A percentile compares a stretch with the other conserved stretches of the same genome.
Conservation (phyloP, 2,888 invertebrate species). For the Drosophila koepferae region DNA sequence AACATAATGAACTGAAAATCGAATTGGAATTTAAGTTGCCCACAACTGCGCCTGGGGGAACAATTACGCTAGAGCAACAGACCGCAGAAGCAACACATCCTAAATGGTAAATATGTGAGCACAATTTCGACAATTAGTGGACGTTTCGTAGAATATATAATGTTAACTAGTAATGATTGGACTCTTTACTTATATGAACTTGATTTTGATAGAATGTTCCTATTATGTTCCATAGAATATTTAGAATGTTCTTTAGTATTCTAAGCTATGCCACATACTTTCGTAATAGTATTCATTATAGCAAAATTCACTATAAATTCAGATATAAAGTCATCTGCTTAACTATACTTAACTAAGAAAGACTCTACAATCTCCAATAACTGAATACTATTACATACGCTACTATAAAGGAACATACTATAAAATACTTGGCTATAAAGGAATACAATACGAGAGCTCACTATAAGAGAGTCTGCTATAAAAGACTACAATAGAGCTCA, state of each 20-base stretch:
- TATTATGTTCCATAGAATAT: no score
- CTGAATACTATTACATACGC: no score
- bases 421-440: no score
- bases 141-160: no score
- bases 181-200: no score
- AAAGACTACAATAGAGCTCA: background rate
- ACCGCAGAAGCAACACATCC: slow-evolving; percentile 1
- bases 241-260: no score
- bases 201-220: no score
- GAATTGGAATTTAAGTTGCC: slow-evolving; percentile 45
- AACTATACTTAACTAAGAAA: no score
- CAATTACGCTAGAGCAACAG: slow-evolving; percentile 5
- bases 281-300: no score
- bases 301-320: background rate
- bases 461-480: background rate
- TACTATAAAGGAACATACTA: no score
- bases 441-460: background rate
- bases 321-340: background rate
- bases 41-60: slow-evolving; percentile 23
- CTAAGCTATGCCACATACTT: no score
- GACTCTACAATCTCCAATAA: no score
- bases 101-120: slow-evolving; percentile 19
- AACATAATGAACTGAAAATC: slow-evolving; percentile 75
- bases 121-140: slow-evolving; percentile 23
- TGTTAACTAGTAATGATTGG: background rate